A percentile compares a stretch with the other conserved stretches of the same genome.
phyloP scores from a whole-genome alignment of 2,888 invertebrate species.

The Rotaria magnacalcarata region DNA sequence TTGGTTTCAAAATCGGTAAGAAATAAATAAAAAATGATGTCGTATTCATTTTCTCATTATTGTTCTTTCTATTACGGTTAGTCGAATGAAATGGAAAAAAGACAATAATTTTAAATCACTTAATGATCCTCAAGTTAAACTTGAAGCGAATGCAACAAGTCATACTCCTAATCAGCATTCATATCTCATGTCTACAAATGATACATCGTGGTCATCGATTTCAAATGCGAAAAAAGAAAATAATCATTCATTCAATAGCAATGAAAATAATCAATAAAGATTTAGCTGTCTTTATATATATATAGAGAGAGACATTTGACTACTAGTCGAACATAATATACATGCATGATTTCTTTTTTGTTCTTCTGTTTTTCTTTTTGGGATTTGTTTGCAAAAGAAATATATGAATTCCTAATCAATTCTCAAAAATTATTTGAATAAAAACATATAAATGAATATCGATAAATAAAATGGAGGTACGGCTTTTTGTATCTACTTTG shows the following conservation, averaged over 20 bases:
- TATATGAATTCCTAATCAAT: too few species aligned
- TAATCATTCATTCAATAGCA: background rate
- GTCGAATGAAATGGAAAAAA: conserved; percentile 59
- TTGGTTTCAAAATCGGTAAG: conserved; percentile 21
- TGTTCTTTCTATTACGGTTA: conserved; percentile 53
- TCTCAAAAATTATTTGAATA: too few species aligned
- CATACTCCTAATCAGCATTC: background rate
- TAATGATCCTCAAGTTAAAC: conserved; percentile 46
- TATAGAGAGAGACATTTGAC: background rate
- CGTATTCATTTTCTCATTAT: too few species aligned
- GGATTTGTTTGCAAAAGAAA: background rate
- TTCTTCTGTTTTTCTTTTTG: background rate
- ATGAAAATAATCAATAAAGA: background rate
- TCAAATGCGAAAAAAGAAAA: background rate
- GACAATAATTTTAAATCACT: conserved; percentile 51
- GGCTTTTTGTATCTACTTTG: too few species aligned
- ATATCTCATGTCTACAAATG: background rate
- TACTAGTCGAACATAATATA: background rate
- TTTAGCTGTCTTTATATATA: background rate
- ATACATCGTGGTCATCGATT: background rate
- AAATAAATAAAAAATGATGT: background rate
- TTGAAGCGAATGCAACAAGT: conserved; percentile 36
- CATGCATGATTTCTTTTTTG: background rate
- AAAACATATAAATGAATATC: too few species aligned
- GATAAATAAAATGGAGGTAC: too few species aligned